Evolutionary conservation across 1,140 invertebrate species (phyloP).

Genomic region (Macrosteles quadrilineatus): DNA sequence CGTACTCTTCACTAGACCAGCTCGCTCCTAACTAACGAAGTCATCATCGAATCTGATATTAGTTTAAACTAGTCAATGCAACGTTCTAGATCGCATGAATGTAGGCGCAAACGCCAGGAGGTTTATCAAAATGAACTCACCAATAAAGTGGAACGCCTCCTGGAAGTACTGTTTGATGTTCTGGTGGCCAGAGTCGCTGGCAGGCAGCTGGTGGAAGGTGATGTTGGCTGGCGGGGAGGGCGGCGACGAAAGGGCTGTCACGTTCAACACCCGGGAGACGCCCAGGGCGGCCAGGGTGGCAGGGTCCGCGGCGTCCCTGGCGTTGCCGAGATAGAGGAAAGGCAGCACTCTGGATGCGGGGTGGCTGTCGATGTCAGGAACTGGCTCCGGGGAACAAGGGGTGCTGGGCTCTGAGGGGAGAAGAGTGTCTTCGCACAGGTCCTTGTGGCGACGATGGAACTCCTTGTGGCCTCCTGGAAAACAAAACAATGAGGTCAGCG

Average conservation of each 20-base stretch:
- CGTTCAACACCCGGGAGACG: slow-evolving; percentile 77
- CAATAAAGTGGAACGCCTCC: slow-evolving; percentile 88
- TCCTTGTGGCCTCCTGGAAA: slow-evolving; percentile 71
- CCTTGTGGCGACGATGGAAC: slow-evolving; percentile 64
- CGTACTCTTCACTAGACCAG: too few relatives aligned
- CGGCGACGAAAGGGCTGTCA: slow-evolving; percentile 72
- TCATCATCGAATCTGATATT: too few relatives aligned
- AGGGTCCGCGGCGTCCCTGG: slow-evolving; percentile 76
- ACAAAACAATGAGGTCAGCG: slow-evolving; percentile 34
- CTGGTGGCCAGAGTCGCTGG: slow-evolving; percentile 82
- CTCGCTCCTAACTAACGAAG: too few relatives aligned
- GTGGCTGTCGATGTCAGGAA: slow-evolving; percentile 69
- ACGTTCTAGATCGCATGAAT: too few relatives aligned
- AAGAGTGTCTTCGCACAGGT: slow-evolving; percentile 63
- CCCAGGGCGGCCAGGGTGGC: slow-evolving; percentile 65
- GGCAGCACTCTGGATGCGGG: slow-evolving; percentile 80
- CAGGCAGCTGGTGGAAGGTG: slow-evolving; percentile 79
- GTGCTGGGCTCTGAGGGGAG: slow-evolving; percentile 48
- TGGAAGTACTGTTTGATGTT: slow-evolving; percentile 92
- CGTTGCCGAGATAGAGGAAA: slow-evolving; percentile 87
- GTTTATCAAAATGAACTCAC: too few relatives aligned
- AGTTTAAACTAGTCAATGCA: too few relatives aligned
- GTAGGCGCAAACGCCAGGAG: too few relatives aligned
- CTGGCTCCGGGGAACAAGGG: slow-evolving; percentile 43
- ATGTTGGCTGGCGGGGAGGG: slow-evolving; percentile 71